Conservation (phyloP, 2,888 invertebrate genomes). For the Eupithecia subfuscata region DNA sequence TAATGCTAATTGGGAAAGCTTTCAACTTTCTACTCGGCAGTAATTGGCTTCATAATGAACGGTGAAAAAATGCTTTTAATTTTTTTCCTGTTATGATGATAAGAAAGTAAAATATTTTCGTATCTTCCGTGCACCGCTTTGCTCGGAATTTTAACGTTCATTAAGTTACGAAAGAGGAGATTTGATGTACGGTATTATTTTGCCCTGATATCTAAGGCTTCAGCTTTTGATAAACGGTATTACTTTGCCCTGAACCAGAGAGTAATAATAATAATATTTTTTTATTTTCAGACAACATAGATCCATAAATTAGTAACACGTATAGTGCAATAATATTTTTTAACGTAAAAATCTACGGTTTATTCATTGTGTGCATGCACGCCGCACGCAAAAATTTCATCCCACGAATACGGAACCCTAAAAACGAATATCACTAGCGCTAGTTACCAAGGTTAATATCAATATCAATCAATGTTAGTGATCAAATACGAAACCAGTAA, state of each 20-base stretch:
- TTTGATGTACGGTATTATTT: not conserved
- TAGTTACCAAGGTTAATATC: not conserved
- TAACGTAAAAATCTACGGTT: too few relatives aligned
- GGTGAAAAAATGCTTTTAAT: conserved; percentile 18
- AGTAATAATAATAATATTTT: too few relatives aligned
- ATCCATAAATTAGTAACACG: too few relatives aligned
- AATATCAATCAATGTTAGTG: not conserved
- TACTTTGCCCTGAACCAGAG: too few relatives aligned
- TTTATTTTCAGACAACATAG: too few relatives aligned
- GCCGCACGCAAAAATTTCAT: too few relatives aligned
- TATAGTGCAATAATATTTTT: too few relatives aligned
- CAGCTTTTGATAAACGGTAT: too few relatives aligned
- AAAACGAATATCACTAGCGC: not conserved
- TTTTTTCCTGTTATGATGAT: conserved; percentile 1
- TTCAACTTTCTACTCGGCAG: conserved; percentile 24
- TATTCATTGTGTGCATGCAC: too few relatives aligned
- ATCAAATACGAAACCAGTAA: not conserved
- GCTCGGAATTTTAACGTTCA: not conserved
- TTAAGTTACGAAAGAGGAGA: not conserved
- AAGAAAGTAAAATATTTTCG: not conserved
- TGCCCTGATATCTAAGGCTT: too few relatives aligned
- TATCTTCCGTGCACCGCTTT: not conserved
- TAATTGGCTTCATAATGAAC: conserved; percentile 18
- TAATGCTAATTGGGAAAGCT: conserved; percentile 34
- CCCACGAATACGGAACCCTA: not conserved